Base-by-base conservation (phyloP, 2,888 invertebrate genomes). In the Caenorhabditis virilis region DNA sequence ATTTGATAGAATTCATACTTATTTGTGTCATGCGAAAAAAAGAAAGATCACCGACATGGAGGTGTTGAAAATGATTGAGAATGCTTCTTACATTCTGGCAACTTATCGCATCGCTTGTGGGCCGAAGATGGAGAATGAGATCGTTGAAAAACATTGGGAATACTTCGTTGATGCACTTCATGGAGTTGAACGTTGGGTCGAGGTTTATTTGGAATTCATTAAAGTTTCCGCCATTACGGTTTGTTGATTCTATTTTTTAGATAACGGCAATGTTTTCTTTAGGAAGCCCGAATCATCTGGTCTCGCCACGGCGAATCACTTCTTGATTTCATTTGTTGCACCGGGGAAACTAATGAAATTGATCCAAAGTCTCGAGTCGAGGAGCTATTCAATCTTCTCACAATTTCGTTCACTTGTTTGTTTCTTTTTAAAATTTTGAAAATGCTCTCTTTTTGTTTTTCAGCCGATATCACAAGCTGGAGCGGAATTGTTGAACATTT, bases 101-200 rank as follows among this genome's bases (percentile, higher is more conserved):
- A 70, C 72, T 9, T 74, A 67, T 46, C 50, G 66, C 15, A 58
- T 69, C 41, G 52, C 69, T 2, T 23, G 41, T 3, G 64, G 64
- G 9, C 67, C 68, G n/a, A n/a, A n/a, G n/a, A n/a, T 47, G 16
- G 30, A 22, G 53, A 57, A 26, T 2, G 23, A 42, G 16, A 13
- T 33, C 6, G 42, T 16, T 7, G 53, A 53, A 30, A 18, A 25
- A 1, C 45, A 50, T n/a, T 72, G 72, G 72, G 35, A 48, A 11
- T 20, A 51, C 18, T 72, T 72, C 30, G 63, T 72, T 16, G 63
- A 69, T 4, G 72, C 68, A 2, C 26, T 64, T 15, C 60, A 63
- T 22, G 66, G 66, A 9, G 48, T 43, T 1, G 63, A 59, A 16
- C 47, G 56, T 4, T 72, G 72, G 72, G 16, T 58, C 4, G 52